Percentiles rank a stretch among this genome's conserved stretches.
Evolutionary conservation across 2,797 vertebrate species (phyloP).

Genomic region (Tenualosa thibaudeaui): DNA sequence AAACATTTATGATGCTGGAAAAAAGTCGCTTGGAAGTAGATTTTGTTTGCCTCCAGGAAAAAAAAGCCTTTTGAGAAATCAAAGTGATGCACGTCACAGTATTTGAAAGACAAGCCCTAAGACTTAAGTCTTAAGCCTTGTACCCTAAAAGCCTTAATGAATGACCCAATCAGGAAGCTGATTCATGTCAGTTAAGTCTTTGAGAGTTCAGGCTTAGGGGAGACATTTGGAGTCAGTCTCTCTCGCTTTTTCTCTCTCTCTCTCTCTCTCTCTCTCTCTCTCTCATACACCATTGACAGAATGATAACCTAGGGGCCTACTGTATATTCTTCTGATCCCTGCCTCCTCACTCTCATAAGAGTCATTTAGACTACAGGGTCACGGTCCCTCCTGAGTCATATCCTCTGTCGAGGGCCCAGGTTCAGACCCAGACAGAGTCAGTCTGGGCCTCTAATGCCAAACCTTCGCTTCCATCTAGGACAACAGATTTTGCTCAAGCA

Average conservation of each 20-base stretch:
- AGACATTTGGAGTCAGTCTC: no score
- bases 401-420: not conserved
- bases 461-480: constrained; percentile 7
- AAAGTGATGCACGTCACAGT: not conserved
- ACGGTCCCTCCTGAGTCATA: constrained; percentile 5
- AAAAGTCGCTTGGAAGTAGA: not conserved
- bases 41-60: not conserved
- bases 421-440: not conserved
- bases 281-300: not conserved
- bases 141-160: no score
- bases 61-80: not conserved
- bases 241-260: no score
- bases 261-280: not conserved
- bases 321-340: not conserved
- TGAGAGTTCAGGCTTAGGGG: no score
- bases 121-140: no score
- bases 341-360: not conserved
- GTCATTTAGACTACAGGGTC: not conserved
- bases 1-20: not conserved
- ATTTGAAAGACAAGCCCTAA: not conserved
- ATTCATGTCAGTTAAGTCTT: no score
- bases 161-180: no score
- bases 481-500: not conserved
- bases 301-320: not conserved
- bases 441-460: not conserved